Base-by-base conservation (phyloP, 2,888 invertebrate species). In the Brachynemurus nebulosus region DNA sequence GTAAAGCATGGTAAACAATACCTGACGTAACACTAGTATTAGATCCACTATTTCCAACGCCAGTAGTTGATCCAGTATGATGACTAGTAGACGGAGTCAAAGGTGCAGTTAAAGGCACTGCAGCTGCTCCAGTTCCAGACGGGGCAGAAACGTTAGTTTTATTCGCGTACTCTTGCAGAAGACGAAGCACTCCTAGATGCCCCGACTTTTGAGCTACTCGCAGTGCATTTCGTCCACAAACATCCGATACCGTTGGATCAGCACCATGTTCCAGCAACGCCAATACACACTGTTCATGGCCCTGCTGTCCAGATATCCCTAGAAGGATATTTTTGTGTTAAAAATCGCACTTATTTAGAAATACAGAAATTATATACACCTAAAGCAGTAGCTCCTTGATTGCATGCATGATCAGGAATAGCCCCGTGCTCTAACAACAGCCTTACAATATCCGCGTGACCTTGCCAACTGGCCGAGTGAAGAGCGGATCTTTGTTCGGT, bases 401-500 rank as follows among this genome's bases (percentile, higher is more conserved):
- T 88, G 61, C 95, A 95, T 0, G 88, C 85, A 54, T 92, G 91
- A 64, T 91, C 81, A 14, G 90, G 85, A 45, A 73, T 63, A 0
- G 93, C 92, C 4, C 88, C 88, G 53, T 79, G 78, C 55, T 80
- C 78, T 36, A 95, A 69, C 11, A 90, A 66, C 30, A 90, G 68
- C 46, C 81, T 74, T 51, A 95, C 88, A 33, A 89, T 89, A 40
- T 78, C 75, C 30, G 80, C 76, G 57, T 95, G 88, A 0, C 95
- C 95, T 59, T 95, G 89, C 95, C 95, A 95, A 42, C 92, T 86
- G 12, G 93, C 93, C 25, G 91, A 91, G 68, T 95, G 95, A 49
- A 95, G 67, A 1, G 95, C 89, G 0, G 92, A 91, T 47, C 95
- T 74, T 50, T 78, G 77, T 63, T 91, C 90, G 50, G 83, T 74